Percentiles rank a stretch among this genome's conserved stretches.
These are phyloP conservation scores for Steinernema carpocapsae DNA, from an alignment of 2,888 invertebrate genomes.

Conservation along the genomic window DNA sequence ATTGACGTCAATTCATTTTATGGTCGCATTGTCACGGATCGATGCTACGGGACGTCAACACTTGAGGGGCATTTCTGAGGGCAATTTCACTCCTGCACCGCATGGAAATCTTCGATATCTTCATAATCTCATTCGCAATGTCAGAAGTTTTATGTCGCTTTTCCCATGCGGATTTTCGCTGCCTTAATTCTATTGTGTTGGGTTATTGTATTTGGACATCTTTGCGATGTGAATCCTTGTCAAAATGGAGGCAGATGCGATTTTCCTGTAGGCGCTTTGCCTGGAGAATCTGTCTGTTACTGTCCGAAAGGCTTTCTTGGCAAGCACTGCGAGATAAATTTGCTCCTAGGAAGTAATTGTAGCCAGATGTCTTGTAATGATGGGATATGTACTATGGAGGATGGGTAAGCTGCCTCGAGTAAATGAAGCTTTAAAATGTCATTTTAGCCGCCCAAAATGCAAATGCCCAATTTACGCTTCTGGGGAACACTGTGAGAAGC, in stretches of 20 bases:
- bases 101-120: too few relatives aligned
- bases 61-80: background rate
- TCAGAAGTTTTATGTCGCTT: too few relatives aligned
- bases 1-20: background rate
- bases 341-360: background rate
- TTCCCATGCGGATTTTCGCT: too few relatives aligned
- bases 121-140: too few relatives aligned
- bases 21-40: background rate
- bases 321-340: background rate
- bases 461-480: background rate
- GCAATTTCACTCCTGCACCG: background rate
- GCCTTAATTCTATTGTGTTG: too few relatives aligned
- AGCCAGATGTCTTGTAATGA: background rate
- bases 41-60: background rate
- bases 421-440: background rate
- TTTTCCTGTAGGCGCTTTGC: too few relatives aligned
- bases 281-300: constrained; percentile 37
- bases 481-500: background rate
- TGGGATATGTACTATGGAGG: background rate
- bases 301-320: constrained; percentile 31
- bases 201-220: too few relatives aligned
- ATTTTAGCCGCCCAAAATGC: background rate
- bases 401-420: background rate
- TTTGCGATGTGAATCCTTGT: background rate
- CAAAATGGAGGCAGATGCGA: constrained; percentile 34